Percentiles rank a stretch among this genome's conserved stretches.
These are phyloP conservation scores for Sylvia atricapilla DNA, from an alignment of 2,113 vertebrate genomes.

Conservation along the genomic window DNA sequence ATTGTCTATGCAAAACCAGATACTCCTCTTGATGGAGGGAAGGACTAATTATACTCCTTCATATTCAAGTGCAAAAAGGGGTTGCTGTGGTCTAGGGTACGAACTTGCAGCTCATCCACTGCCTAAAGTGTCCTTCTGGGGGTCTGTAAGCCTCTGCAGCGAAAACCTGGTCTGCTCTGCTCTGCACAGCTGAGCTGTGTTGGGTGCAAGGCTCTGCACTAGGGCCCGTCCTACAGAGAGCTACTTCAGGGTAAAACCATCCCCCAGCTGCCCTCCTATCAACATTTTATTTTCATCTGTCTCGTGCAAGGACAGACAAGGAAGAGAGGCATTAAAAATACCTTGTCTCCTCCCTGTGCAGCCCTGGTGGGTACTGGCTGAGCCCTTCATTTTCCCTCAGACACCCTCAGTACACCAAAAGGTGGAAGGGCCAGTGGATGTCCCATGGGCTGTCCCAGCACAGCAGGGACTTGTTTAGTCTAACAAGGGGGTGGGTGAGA, in stretches of 20 bases:
- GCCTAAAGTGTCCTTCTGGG: background rate
- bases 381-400: accelerated
- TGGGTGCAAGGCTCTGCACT: background rate
- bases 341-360: background rate
- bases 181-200: accelerated
- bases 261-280: background rate
- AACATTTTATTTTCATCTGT: background rate
- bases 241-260: background rate
- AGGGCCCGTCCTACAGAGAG: background rate
- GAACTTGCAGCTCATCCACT: background rate
- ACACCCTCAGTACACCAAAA: background rate
- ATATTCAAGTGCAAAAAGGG: background rate
- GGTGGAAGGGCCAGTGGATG: background rate
- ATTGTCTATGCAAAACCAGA: background rate
- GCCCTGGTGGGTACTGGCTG: background rate
- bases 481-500: background rate
- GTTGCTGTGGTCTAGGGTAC: background rate
- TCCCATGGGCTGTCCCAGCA: background rate
- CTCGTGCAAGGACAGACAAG: background rate
- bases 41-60: background rate
- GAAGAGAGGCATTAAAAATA: background rate
- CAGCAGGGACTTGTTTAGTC: background rate
- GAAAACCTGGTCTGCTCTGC: background rate
- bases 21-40: background rate
- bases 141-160: background rate